Evolutionary conservation across 2,888 invertebrate genomes (phyloP).

Genomic region (Tigriopus californicus): DNA sequence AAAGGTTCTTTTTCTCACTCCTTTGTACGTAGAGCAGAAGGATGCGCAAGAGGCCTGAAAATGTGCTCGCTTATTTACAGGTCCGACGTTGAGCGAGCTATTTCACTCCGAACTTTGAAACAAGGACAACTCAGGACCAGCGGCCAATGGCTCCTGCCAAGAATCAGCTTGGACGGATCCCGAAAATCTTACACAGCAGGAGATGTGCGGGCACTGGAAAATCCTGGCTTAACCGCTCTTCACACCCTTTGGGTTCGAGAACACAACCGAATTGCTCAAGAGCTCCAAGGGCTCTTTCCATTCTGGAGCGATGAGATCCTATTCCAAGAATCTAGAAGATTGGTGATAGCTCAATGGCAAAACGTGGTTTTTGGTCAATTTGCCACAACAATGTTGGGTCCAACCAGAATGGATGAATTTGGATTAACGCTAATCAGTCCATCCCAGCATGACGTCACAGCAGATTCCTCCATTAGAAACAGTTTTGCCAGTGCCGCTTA

Average conservation of each 20-base stretch:
- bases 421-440: not conserved
- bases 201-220: conserved; percentile 5
- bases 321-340: conserved; percentile 8
- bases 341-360: conserved; percentile 11
- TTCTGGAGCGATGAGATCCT: conserved; percentile 6
- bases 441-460: conserved; percentile 27
- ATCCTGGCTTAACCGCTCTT: conserved; percentile 10
- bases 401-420: not conserved
- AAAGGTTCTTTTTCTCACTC: too few species aligned
- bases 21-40: too few species aligned
- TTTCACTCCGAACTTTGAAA: too few species aligned
- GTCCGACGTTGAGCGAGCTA: too few species aligned
- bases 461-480: conserved; percentile 33
- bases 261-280: conserved; percentile 9
- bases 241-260: conserved; percentile 7
- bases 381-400: conserved; percentile 6
- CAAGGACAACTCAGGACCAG: too few species aligned
- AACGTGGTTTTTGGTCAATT: conserved; percentile 14
- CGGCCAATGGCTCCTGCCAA: too few species aligned
- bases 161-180: too few species aligned
- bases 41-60: too few species aligned
- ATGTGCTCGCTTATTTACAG: too few species aligned
- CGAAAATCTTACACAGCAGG: not conserved
- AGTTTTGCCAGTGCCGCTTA: conserved; percentile 35
- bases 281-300: not conserved